Evolutionary conservation across 2,888 invertebrate genomes (phyloP).

Genomic region (Caenorhabditis zanzibari): DNA sequence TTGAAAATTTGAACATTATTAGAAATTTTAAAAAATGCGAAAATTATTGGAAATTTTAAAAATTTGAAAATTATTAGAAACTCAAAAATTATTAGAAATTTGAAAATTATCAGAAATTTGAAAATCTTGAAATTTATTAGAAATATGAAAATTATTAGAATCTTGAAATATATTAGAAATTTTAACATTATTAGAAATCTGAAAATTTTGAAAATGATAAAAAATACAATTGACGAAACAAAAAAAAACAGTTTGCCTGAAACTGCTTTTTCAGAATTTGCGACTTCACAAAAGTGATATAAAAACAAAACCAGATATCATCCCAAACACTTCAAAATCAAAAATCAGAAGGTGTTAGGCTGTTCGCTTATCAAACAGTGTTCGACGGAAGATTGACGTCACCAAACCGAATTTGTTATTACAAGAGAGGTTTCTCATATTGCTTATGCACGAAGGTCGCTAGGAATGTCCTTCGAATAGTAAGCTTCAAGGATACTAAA

Average conservation of each 20-base stretch:
- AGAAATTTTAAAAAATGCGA: too few species aligned
- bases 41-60: too few species aligned
- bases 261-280: background rate
- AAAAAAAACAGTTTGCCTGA: background rate
- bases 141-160: too few species aligned
- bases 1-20: too few species aligned
- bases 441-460: constrained; percentile 1
- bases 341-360: constrained; percentile 10
- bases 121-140: too few species aligned
- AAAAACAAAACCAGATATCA: constrained; percentile 11
- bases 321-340: constrained; percentile 13
- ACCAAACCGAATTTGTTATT: background rate
- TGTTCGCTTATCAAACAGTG: constrained; percentile 5
- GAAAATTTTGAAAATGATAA: background rate
- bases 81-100: too few species aligned
- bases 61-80: too few species aligned
- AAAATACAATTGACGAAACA: background rate
- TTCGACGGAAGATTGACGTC: constrained; percentile 27
- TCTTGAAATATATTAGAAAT: too few species aligned
- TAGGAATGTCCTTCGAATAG: background rate
- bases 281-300: constrained; percentile 13
- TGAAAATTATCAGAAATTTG: too few species aligned
- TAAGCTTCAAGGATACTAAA: constrained; percentile 11
- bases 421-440: constrained; percentile 18
- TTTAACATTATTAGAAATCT: too few species aligned